Evolutionary conservation across 1,140 invertebrate species (phyloP), one percentile per base, ranked within the genome.

Genomic region (Leptinotarsa undecemlineata): DNA sequence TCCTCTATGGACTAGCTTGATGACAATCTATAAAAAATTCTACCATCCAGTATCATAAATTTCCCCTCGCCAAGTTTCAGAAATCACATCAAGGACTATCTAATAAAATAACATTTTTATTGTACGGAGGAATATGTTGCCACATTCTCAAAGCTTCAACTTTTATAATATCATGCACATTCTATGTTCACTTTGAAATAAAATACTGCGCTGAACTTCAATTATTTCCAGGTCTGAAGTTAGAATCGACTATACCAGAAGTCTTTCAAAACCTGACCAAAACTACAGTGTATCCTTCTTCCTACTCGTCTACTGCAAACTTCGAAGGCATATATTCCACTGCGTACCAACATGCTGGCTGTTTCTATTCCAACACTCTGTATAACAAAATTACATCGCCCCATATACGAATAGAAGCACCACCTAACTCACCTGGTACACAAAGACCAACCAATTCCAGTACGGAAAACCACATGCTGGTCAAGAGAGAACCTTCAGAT

Each of bases 401-500:
- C 17, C 69, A 69, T 47, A 23, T 67, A 15, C 23, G 51, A 74
- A 73, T 57, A 60, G 51, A 70, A 14, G 68, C 26, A 48, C n/a
- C 68, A n/a, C 15, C 26, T 6, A 17, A 13, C 13, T 64, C 51
- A 66, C 47, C 63, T 66, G 20, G 26, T 69, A 51, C 19, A 66
- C 61, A 60, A 14, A 19, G 63, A 26, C 60, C 68, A 72, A 63
- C 72, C 72, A 20, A 61, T 23, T 19, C 15, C 15, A 57, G 3
- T 19, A 17, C 19, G 6, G 71, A 69, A 42, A 66, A 68, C 69
- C 72, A 75, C 14, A 63, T 79, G 19, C 69, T 79, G 3, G 82
- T 85, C 19, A 85, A 85, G 72, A 80, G 82, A 71, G 84, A 85
- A 80, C 84, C 83, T 17, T 72, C 73, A n/a, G 84, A 85, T 60